Evolutionary conservation across 2,113 vertebrate genomes (phyloP), one percentile per base, ranked within the genome.

Genomic region (Phrynosoma platyrhinos): DNA sequence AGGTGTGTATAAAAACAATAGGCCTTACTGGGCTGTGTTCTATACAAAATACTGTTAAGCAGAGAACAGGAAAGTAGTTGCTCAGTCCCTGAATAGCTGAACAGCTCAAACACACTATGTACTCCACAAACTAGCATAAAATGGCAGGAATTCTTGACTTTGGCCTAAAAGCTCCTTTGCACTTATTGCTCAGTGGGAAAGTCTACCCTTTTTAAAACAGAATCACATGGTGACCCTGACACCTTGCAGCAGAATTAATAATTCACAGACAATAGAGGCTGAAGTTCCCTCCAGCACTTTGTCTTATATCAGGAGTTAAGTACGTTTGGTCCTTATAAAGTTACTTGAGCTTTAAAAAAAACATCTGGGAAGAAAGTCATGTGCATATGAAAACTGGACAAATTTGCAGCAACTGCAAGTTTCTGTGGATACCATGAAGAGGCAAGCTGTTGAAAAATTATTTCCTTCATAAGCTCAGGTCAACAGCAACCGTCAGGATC

Each of bases 11-110:
- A 95, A 95, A 88, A 96, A 94, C 93, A 90, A 93, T 77, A 91
- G 87, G 88, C 91, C 89, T 94, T 93, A 7, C 66, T 30, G 91
- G 93, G 93, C 92, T 55, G 88, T 3, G 62, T 93, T 93, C 89
- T n/a, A 4, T 95, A 95, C 91, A 95, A 95, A 96, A 96, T 93
- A 96, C 95, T 95, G 94, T 87, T 90, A 90, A 90, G 53, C 85
- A 86, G 91, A 94, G 83, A 96, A 94, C 91, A 95, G 93, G 91
- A 94, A 93, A 92, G 84, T 93, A 83, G 89, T 93, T 92, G 89
- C 92, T 89, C 84, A 88, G 90, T 90, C 93, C 94, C 94, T 95
- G 95, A 95, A 94, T 93, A 91, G 84, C 83, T 69, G 82, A 91
- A 93, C 89, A 91, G 89, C 84, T 94, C 86, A 42, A 94, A 94